Conservation (phyloP, 2,888 invertebrate genomes). For the Drosophila subquinaria region DNA sequence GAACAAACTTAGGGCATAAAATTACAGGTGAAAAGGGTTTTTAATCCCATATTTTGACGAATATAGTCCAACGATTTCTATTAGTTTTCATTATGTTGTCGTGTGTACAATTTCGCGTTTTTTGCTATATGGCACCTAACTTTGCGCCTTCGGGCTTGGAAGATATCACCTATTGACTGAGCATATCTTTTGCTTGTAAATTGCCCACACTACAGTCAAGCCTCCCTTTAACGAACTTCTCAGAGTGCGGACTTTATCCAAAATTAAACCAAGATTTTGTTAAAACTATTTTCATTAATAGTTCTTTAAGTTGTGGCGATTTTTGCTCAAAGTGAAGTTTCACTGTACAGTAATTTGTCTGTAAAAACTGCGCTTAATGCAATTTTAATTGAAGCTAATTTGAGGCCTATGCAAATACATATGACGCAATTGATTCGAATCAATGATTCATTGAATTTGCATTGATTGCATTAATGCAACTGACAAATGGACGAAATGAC, state of each 20-base stretch:
- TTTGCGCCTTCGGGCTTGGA: no score
- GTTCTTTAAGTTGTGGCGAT: no score
- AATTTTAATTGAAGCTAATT: conserved; percentile 15
- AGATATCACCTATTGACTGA: no score
- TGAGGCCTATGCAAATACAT: background rate
- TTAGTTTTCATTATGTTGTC: no score
- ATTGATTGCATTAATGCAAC: conserved; percentile 27
- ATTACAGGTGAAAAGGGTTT: no score
- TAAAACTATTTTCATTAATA: background rate
- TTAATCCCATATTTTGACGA: no score
- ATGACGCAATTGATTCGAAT: conserved; percentile 7
- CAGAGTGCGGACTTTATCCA: background rate
- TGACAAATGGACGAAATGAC: conserved; percentile 7
- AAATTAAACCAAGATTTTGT: background rate
- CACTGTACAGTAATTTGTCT: background rate
- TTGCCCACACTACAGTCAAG: background rate
- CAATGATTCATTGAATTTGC: conserved; percentile 3
- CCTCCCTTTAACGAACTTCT: background rate
- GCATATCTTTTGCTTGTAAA: no score
- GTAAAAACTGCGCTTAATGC: background rate
- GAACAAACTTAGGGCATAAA: no score
- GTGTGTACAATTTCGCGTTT: no score
- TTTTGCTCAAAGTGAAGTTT: background rate
- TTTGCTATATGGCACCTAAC: no score
- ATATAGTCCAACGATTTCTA: no score